Evolutionary conservation across 2,113 vertebrate species (phyloP).

Genomic region (Dascyllus trimaculatus): DNA sequence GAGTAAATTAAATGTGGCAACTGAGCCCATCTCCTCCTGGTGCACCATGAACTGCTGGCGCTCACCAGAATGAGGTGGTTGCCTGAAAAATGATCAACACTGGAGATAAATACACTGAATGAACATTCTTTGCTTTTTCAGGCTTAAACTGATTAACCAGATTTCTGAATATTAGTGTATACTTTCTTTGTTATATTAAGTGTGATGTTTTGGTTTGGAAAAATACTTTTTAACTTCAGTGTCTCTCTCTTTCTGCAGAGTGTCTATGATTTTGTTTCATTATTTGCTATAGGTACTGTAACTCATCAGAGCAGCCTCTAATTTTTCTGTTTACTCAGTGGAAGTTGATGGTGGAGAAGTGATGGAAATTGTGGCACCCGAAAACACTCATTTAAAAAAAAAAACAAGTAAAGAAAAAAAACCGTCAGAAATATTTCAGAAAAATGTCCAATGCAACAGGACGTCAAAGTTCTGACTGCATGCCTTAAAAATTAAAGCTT

Average conservation of each 20-base stretch:
- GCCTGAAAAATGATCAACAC: slow-evolving; percentile 75
- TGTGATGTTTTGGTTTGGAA: slow-evolving; percentile 77
- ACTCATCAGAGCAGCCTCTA: slow-evolving; percentile 70
- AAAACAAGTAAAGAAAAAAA: too few relatives aligned
- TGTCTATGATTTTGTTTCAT: slow-evolving; percentile 63
- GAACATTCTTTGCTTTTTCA: slow-evolving; percentile 76
- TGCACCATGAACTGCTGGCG: slow-evolving; percentile 73
- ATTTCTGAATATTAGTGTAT: slow-evolving; percentile 81
- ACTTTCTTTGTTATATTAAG: slow-evolving; percentile 79
- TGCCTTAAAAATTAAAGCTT: slow-evolving; percentile 74
- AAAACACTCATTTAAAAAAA: slow-evolving; percentile 46
- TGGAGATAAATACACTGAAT: slow-evolving; percentile 77
- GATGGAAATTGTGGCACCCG: slow-evolving; percentile 60
- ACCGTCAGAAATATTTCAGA: slow-evolving; percentile 62
- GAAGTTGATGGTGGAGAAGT: slow-evolving; percentile 50
- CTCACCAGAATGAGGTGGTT: slow-evolving; percentile 66
- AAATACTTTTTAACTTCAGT: slow-evolving; percentile 73
- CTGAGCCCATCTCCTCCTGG: slow-evolving; percentile 74
- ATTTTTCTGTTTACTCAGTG: slow-evolving; percentile 53
- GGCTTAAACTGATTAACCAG: slow-evolving; percentile 79
- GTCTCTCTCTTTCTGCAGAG: slow-evolving; percentile 70
- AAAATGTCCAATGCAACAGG: slow-evolving; percentile 71
- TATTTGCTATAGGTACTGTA: slow-evolving; percentile 63
- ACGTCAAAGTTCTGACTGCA: slow-evolving; percentile 73
- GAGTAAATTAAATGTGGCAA: slow-evolving; percentile 70